Base-by-base conservation (phyloP, 2,888 invertebrate genomes). In the Noctua fimbriata region DNA sequence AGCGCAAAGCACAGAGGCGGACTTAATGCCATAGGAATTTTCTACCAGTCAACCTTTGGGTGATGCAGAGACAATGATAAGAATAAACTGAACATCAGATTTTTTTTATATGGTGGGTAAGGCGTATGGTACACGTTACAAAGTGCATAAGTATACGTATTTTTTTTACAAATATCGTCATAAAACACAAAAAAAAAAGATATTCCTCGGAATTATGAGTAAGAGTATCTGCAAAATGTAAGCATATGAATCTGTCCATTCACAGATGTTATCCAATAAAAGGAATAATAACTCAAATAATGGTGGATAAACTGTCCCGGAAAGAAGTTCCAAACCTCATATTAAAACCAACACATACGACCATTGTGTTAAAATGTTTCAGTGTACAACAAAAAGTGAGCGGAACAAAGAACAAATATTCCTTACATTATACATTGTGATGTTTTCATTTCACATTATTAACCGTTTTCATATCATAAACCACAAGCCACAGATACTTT, bases 401-500 rank as follows among this genome's bases (percentile, higher is more conserved):
- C 87, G 44, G 67, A 78, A 89, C 82, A 88, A 88, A 78, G 82
- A 81, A 44, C 44, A 83, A 82, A 73, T 90, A 89, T 87, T 78
- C 74, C 76, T 82, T 88, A 83, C 78, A 85, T 86, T 86, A 89
- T 86, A 82, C 88, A 90, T 90, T 90, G 90, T 89, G 73, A 85
- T 81, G 84, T 87, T 90, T 90, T 85, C 88, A 88, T 85, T 88
- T 85, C 78, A 85, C 81, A 86, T 89, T 89, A 91, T 90, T 89
- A 87, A 85, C 83, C 79, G 79, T 88, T 91, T 90, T 90, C 83
- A 89, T 89, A 88, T 89, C 88, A 83, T 90, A 92, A 95, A 93
- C 94, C 94, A 87, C 93, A 92, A 94, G 93, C 95, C 95, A 78
- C 95, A 94, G 87, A 76, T 82, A 91, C 91, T 93, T 95, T 93